Evolutionary conservation across 2,797 vertebrate genomes (phyloP).

Genomic region (Todus mexicanus): DNA sequence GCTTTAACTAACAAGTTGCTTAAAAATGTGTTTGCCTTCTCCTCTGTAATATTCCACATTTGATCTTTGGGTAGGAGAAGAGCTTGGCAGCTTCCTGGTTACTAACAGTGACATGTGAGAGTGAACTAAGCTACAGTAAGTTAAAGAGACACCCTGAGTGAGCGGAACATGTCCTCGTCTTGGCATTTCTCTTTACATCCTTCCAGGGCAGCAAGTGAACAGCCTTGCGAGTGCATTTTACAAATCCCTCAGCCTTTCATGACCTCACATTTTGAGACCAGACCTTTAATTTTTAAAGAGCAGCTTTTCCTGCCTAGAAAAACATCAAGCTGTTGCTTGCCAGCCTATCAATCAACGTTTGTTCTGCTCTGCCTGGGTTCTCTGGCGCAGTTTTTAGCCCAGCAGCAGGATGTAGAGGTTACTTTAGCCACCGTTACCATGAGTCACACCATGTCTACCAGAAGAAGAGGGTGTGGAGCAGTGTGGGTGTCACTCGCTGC

Average conservation of each 20-base stretch:
- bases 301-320: neutral
- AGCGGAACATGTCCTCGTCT: neutral
- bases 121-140: neutral
- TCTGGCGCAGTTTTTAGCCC: neutral
- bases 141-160: neutral
- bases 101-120: neutral
- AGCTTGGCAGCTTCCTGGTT: neutral
- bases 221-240: rapidly evolving
- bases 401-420: neutral
- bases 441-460: rapidly evolving
- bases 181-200: neutral
- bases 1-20: neutral
- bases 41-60: neutral
- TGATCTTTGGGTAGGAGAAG: neutral
- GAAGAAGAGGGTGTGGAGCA: neutral
- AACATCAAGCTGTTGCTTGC: neutral
- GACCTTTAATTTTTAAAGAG: neutral
- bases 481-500: too few relatives aligned
- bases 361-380: neutral
- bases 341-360: neutral
- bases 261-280: neutral
- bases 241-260: neutral
- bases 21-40: neutral
- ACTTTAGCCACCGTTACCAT: rapidly evolving
- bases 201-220: neutral